These are phyloP conservation scores for Deroplatys truncata DNA, from an alignment of 2,888 invertebrate species.

Conservation along the genomic window DNA sequence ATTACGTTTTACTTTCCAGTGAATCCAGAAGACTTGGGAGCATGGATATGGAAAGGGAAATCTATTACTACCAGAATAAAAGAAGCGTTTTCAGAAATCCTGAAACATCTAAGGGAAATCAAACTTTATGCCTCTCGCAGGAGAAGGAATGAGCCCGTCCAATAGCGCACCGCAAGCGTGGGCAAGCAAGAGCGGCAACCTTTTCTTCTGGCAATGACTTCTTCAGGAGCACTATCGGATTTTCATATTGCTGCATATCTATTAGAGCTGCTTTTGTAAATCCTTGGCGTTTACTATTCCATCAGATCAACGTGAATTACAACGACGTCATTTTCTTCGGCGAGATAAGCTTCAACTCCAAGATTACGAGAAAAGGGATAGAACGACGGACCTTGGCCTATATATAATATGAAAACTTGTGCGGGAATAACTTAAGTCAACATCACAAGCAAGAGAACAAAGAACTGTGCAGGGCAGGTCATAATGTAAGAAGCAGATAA, in stretches of 20 bases:
- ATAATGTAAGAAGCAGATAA: slow-evolving; percentile 5
- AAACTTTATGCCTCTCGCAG: too few relatives aligned
- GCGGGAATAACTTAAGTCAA: neutral
- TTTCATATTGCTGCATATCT: neutral
- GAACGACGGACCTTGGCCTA: slow-evolving; percentile 7
- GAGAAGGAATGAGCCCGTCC: neutral
- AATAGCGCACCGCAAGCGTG: neutral
- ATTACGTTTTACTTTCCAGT: too few relatives aligned
- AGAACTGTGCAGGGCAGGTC: slow-evolving; percentile 7
- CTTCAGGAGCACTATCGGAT: neutral
- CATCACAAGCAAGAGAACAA: slow-evolving; percentile 9
- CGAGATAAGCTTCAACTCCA: neutral
- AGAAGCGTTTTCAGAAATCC: too few relatives aligned
- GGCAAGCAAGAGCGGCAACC: neutral
- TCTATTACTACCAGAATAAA: too few relatives aligned
- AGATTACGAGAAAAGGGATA: neutral
- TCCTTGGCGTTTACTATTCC: neutral
- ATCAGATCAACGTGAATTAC: neutral
- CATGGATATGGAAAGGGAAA: too few relatives aligned
- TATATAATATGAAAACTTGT: slow-evolving; percentile 8
- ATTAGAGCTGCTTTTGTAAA: neutral
- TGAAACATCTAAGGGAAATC: too few relatives aligned
- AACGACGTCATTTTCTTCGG: neutral
- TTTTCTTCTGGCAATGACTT: neutral
- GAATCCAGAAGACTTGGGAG: too few relatives aligned